Conservation (phyloP, 2,113 vertebrate species). For the Thoracochromis brauschi region DNA sequence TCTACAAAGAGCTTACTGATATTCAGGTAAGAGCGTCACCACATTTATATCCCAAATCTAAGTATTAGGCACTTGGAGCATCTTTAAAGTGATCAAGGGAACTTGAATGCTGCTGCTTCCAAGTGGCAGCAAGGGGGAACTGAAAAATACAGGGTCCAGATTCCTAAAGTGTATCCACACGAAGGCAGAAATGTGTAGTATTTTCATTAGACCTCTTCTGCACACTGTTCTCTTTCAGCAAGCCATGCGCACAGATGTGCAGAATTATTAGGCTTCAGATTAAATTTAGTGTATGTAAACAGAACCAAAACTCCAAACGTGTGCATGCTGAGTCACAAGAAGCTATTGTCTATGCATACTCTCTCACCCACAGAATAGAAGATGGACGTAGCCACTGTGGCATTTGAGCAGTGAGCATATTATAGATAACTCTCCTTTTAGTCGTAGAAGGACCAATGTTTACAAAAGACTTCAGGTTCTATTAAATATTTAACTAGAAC, state of each 20-base stretch:
- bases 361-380: not conserved
- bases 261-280: not conserved
- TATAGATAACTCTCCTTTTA: not conserved
- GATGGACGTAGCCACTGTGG: rapidly evolving
- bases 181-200: not conserved
- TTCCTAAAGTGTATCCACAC: not conserved
- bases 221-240: rapidly evolving
- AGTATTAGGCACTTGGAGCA: not conserved
- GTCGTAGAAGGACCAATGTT: rapidly evolving
- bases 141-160: not conserved
- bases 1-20: slow-evolving; percentile 79
- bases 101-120: not conserved
- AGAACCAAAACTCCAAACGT: not conserved
- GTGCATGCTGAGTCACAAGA: not conserved
- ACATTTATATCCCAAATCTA: not conserved
- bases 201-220: not conserved
- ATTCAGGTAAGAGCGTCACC: slow-evolving; percentile 75
- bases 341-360: rapidly evolving
- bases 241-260: rapidly evolving
- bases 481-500: not conserved
- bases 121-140: not conserved
- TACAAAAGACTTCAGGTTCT: not conserved
- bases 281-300: not conserved
- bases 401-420: not conserved
- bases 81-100: not conserved